Conservation (phyloP, 2,888 invertebrate species). For the Cenopis cana region DNA sequence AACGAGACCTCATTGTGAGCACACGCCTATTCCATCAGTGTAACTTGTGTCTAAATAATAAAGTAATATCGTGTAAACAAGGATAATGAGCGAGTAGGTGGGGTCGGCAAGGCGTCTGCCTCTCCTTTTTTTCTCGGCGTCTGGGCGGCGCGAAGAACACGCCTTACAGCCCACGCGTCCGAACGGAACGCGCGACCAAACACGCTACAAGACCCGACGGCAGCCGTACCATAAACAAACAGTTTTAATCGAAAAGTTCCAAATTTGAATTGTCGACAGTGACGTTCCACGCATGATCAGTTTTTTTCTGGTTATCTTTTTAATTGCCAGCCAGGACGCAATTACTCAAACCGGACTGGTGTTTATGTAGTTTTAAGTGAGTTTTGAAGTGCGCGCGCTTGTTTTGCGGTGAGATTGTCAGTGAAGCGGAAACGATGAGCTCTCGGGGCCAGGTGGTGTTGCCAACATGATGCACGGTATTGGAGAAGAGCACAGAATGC, state of each 20-base stretch:
- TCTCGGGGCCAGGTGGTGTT: constrained; percentile 74
- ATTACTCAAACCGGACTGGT: constrained; percentile 44
- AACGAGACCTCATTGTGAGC: constrained; percentile 77
- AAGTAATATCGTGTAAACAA: constrained; percentile 79
- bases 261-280: constrained; percentile 50
- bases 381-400: constrained; percentile 45
- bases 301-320: constrained; percentile 46
- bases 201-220: constrained; percentile 73
- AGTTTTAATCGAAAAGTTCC: constrained; percentile 48
- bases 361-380: constrained; percentile 40
- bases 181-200: constrained; percentile 71
- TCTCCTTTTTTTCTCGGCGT: constrained; percentile 76
- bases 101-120: constrained; percentile 70
- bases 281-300: constrained; percentile 47
- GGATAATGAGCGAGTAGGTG: constrained; percentile 83
- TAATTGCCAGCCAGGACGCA: constrained; percentile 47
- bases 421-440: constrained; percentile 75
- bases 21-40: constrained; percentile 69
- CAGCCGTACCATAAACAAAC: constrained; percentile 66
- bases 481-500: constrained; percentile 74
- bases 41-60: constrained; percentile 76
- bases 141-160: constrained; percentile 80
- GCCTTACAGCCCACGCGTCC: constrained; percentile 78
- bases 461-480: constrained; percentile 76
- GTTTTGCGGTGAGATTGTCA: constrained; percentile 55